Evolutionary conservation across 2,888 invertebrate genomes (phyloP).

Genomic region (Ommatoiulus sabulosus): DNA sequence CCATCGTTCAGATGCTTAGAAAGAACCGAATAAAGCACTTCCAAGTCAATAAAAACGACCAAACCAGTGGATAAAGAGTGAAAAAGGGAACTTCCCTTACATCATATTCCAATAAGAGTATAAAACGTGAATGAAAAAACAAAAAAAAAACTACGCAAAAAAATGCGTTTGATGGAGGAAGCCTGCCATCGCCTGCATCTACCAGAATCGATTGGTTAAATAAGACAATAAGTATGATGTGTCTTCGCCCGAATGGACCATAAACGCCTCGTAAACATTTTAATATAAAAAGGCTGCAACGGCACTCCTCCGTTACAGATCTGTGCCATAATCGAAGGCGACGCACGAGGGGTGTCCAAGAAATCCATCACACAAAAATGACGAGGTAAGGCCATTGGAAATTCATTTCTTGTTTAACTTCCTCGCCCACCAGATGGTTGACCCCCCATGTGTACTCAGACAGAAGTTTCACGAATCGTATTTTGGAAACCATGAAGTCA

Average conservation of each 20-base stretch:
- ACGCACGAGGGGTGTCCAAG: neutral
- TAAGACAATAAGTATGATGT: conserved; percentile 43
- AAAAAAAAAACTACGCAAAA: neutral
- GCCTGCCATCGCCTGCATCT: neutral
- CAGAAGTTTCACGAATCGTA: too few relatives aligned
- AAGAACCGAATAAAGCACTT: neutral
- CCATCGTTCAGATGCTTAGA: neutral
- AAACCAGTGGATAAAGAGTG: conserved; percentile 9
- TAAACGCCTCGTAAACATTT: conserved; percentile 43
- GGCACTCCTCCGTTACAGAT: neutral
- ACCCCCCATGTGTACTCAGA: too few relatives aligned
- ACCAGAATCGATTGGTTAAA: conserved; percentile 36
- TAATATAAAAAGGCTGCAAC: conserved; percentile 24
- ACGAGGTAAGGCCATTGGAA: neutral
- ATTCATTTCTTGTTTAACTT: too few relatives aligned
- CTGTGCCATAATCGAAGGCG: neutral
- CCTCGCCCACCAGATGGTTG: too few relatives aligned
- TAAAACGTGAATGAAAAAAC: neutral
- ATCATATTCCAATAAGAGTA: conserved; percentile 17
- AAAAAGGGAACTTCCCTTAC: conserved; percentile 4
- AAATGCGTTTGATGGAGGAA: neutral
- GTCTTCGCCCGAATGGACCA: conserved; percentile 43
- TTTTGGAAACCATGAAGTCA: too few relatives aligned
- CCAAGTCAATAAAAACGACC: conserved; percentile 1
- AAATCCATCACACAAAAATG: neutral